phyloP scores from a whole-genome alignment of 2,113 vertebrate genomes.

The Chaetodon trifascialis region DNA sequence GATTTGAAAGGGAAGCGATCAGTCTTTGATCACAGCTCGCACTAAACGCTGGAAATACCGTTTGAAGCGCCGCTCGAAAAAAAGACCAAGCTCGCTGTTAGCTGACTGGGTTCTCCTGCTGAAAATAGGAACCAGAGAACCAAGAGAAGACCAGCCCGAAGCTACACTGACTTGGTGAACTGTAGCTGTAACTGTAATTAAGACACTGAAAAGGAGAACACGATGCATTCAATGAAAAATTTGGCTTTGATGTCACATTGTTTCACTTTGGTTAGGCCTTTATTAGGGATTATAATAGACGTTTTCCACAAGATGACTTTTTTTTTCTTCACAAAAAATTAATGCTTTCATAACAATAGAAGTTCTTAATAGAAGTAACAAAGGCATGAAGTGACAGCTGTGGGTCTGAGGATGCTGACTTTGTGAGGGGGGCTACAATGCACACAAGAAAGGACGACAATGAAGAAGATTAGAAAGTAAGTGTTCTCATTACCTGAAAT shows the following conservation, averaged over 20 bases:
- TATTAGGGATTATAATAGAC: background rate
- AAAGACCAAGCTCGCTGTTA: constrained; percentile 29
- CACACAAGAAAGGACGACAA: constrained; percentile 14
- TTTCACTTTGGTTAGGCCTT: background rate
- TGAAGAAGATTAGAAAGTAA: constrained; percentile 42
- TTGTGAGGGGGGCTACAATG: background rate
- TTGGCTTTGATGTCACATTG: constrained; percentile 16
- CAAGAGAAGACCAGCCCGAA: constrained; percentile 7
- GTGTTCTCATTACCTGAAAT: constrained; percentile 51
- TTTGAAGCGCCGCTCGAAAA: constrained; percentile 45
- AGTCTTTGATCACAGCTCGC: constrained; percentile 55
- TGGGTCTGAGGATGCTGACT: constrained; percentile 12
- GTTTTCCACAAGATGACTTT: background rate
- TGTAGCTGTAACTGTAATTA: constrained; percentile 28
- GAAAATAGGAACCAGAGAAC: background rate
- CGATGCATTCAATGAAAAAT: background rate
- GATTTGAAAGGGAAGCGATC: constrained; percentile 45
- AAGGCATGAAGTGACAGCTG: background rate
- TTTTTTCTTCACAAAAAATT: background rate
- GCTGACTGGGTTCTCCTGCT: constrained; percentile 29
- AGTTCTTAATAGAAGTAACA: background rate
- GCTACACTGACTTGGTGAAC: constrained; percentile 1
- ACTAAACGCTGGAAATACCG: constrained; percentile 23
- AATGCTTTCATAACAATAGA: background rate
- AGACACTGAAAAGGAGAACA: background rate